phyloP scores from a whole-genome alignment of 92 coral and sea anemone genomes.

The Porites rus region DNA sequence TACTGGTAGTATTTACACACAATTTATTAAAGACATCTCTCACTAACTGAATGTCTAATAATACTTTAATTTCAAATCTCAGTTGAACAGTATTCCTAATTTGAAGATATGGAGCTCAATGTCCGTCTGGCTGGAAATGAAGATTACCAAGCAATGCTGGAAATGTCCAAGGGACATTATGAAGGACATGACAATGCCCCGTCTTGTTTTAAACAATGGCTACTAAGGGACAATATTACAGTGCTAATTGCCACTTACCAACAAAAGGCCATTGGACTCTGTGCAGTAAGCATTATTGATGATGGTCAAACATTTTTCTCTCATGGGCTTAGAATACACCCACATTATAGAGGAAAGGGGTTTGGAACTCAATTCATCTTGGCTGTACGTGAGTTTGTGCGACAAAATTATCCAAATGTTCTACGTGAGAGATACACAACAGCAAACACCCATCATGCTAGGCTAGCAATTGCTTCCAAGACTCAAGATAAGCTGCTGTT shows the following conservation, averaged over 20 bases:
- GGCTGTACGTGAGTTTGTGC: background rate
- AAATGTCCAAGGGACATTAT: background rate
- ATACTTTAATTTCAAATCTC: no score
- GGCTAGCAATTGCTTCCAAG: background rate
- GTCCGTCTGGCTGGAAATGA: background rate
- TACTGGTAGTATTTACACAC: no score
- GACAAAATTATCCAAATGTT: background rate
- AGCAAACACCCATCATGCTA: background rate
- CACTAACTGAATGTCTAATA: no score
- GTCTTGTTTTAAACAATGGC: background rate
- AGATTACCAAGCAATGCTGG: background rate
- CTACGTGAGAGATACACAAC: background rate
- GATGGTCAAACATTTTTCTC: background rate
- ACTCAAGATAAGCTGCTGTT: constrained; percentile 1
- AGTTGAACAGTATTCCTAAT: no score
- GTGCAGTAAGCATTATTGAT: background rate
- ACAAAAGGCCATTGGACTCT: background rate
- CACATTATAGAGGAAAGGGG: background rate
- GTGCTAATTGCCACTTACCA: background rate
- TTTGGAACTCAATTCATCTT: background rate
- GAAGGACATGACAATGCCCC: background rate
- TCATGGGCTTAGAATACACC: background rate
- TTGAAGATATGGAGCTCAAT: no score
- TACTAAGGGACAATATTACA: background rate
- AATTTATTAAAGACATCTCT: no score